Evolutionary conservation across 2,888 invertebrate genomes (phyloP), one percentile per base, ranked within the genome.

Genomic region (Aricia artaxerxes): DNA sequence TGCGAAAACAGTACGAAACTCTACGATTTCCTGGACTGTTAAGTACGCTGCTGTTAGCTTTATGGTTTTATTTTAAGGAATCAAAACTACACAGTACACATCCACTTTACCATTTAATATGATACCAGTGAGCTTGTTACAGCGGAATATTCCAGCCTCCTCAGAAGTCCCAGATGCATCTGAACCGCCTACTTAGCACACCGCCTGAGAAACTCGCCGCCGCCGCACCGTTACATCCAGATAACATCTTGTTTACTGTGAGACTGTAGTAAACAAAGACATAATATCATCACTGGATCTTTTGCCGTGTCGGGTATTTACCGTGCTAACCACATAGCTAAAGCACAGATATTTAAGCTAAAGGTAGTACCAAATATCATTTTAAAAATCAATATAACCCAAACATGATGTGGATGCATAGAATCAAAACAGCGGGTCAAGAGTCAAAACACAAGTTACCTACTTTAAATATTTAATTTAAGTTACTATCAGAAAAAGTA

Each of bases 221-320:
- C 61, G 61, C 24, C 1, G 69, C 35, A 69, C 69, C 69, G 69
- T 69, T 69, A 69, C 69, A 69, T 13, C 13, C 69, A 38, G 69
- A 69, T 69, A 35, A 38, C 69, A 69, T 35, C 35, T 69, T 35
- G 35, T 69, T 69, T 69, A 35, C 31, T 69, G 69, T 69, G 69
- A 38, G 35, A 69, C 16, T 69, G 69, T 13, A 11, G 69, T 69
- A 69, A 69, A 69, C 69, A 35, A 69, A 69, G 31, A 69, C 69
- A 35, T 69, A 44, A 44, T 44, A 35, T 38, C 69, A 13, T 35
- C 69, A 9, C 69, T 3, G 13, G 9, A 64, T 31, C 31, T 69
- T 38, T 11, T 38, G 35, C 11, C 69, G 69, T 35, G 11, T 35
- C 35, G 13, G 64, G 35, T 35, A 69, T 16, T 38, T 13, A 69